Conservation (phyloP, 1,140 invertebrate genomes). For the Drosophila nasuta region DNA sequence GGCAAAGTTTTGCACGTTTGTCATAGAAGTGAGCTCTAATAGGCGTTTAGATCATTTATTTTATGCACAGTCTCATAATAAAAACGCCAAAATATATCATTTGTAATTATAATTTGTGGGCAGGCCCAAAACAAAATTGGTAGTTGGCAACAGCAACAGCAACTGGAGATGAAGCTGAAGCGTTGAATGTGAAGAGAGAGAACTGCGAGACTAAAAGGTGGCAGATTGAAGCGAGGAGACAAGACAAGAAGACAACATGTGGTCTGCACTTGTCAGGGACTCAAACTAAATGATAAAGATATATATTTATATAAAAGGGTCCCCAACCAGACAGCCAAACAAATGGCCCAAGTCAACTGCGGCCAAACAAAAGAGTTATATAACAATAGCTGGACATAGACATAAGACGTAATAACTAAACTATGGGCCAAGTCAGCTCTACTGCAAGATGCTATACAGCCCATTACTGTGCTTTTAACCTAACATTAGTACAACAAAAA, state of each 20-base stretch:
- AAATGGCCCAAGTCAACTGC: conserved; percentile 67
- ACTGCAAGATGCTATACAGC: conserved; percentile 36
- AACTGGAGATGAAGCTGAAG: too few relatives aligned
- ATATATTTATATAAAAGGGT: conserved; percentile 25
- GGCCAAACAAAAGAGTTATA: conserved; percentile 73
- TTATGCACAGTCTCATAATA: conserved; percentile 66
- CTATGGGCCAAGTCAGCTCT: conserved; percentile 23
- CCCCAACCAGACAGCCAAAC: conserved; percentile 44
- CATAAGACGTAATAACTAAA: conserved; percentile 21
- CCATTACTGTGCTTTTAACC: background rate
- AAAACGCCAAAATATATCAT: conserved; percentile 68
- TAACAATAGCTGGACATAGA: conserved; percentile 49
- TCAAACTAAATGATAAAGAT: conserved; percentile 42
- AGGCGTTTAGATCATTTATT: conserved; percentile 67
- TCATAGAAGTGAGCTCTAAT: conserved; percentile 47
- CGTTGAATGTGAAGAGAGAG: background rate
- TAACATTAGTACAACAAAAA: background rate
- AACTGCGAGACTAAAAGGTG: background rate
- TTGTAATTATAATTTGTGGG: conserved; percentile 65
- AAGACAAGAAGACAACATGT: conserved; percentile 8
- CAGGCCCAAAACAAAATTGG: conserved; percentile 16
- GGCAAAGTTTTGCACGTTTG: conserved; percentile 55
- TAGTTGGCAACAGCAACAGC: background rate
- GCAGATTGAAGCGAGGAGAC: background rate
- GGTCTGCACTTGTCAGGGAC: conserved; percentile 59